Conservation (phyloP, 2,888 invertebrate species). For the Atrina japonica region DNA sequence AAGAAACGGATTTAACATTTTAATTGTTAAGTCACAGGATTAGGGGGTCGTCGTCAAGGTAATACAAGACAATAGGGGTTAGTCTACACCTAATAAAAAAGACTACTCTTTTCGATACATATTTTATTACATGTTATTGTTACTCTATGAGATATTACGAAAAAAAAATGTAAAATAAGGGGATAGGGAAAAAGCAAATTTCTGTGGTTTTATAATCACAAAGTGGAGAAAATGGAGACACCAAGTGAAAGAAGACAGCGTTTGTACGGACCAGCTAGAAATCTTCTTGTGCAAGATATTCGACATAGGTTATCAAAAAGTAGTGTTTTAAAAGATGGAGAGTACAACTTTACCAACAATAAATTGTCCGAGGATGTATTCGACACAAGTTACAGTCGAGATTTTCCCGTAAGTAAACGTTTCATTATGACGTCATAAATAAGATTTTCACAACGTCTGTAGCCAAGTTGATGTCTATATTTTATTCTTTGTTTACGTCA, state of each 20-base stretch:
- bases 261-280: constrained; percentile 64
- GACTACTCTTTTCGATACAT: background rate
- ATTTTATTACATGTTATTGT: background rate
- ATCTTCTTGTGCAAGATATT: constrained; percentile 55
- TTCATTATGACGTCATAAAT: background rate
- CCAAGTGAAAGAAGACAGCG: constrained; percentile 35
- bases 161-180: constrained; percentile 3
- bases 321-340: constrained; percentile 68
- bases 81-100: constrained; percentile 13
- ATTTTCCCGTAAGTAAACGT: constrained; percentile 63
- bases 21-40: constrained; percentile 4
- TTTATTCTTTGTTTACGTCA: background rate
- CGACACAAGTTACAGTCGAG: constrained; percentile 62
- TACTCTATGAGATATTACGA: background rate
- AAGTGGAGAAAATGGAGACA: constrained; percentile 37
- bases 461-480: background rate
- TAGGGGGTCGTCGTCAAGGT: constrained; percentile 29
- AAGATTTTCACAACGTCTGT: too few relatives aligned
- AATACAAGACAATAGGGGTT: constrained; percentile 34
- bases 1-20: background rate
- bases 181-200: background rate
- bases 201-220: constrained; percentile 1
- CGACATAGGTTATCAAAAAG: constrained; percentile 57
- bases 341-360: constrained; percentile 68
- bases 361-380: constrained; percentile 60